A percentile compares a stretch with the other conserved stretches of the same genome.
Conservation (phyloP, 1,140 invertebrate genomes). For the Nephotettix cincticeps region DNA sequence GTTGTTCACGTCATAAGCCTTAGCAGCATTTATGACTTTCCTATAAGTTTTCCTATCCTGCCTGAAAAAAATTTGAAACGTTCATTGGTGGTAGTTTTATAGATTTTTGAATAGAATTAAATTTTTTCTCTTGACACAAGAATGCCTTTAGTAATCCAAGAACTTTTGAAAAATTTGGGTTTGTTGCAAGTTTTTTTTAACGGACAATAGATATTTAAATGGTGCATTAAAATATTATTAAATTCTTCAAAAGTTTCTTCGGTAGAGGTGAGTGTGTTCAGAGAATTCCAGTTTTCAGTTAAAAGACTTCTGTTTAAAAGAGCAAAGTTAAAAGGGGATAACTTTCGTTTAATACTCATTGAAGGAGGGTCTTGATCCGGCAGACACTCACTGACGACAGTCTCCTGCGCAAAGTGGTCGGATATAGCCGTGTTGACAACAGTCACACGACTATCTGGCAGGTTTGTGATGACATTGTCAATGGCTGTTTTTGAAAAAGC, state of each 20-base stretch:
- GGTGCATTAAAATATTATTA: neutral
- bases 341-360: no score
- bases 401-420: no score
- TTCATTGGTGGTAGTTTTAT: neutral
- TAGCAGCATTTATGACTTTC: neutral
- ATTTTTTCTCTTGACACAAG: no score
- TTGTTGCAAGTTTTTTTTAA: neutral
- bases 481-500: no score
- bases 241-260: neutral
- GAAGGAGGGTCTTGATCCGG: no score
- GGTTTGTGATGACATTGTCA: no score
- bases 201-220: neutral
- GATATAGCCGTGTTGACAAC: no score
- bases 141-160: conserved; percentile 8
- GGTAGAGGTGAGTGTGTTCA: neutral
- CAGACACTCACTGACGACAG: no score
- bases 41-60: neutral
- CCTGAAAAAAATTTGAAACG: conserved; percentile 1
- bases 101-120: neutral
- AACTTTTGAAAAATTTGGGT: neutral
- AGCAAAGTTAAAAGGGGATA: no score
- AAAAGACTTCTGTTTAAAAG: no score
- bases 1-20: neutral
- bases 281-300: no score
- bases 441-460: no score